Evolutionary conservation across 2,113 vertebrate species (phyloP).

Genomic region (Rhinolophus ferrumequinum): DNA sequence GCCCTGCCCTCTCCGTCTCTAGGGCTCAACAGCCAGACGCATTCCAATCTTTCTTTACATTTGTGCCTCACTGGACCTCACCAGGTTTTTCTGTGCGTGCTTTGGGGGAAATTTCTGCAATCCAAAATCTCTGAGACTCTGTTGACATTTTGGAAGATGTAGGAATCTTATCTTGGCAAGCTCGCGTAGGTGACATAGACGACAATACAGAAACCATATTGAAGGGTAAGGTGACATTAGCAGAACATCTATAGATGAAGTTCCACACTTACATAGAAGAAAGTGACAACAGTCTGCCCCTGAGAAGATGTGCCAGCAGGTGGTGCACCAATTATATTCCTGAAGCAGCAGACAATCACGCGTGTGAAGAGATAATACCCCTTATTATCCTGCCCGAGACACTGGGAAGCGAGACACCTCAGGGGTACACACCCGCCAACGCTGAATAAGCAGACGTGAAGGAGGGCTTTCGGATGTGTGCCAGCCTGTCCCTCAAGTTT

Average conservation of each 20-base stretch:
- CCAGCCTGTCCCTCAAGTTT: background rate
- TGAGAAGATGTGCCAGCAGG: background rate
- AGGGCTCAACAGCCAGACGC: fast-evolving
- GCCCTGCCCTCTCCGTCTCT: background rate
- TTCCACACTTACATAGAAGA: background rate
- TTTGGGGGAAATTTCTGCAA: background rate
- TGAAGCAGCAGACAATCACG: fast-evolving
- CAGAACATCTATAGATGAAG: background rate
- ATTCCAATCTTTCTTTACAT: fast-evolving
- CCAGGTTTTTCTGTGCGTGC: background rate
- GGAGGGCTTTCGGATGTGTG: background rate
- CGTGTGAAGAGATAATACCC: background rate
- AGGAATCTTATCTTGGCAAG: background rate
- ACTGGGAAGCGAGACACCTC: no score
- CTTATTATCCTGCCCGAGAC: no score
- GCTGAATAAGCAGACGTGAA: background rate
- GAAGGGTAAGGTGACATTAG: fast-evolving
- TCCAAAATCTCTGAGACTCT: no score
- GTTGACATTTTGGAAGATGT: background rate
- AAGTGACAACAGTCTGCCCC: no score
- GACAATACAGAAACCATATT: fast-evolving
- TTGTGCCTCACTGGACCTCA: fast-evolving
- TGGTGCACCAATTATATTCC: fast-evolving
- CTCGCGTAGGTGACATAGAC: no score
- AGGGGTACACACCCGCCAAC: background rate